Conservation (phyloP, 2,797 vertebrate species). For the Enteromius treurensis region DNA sequence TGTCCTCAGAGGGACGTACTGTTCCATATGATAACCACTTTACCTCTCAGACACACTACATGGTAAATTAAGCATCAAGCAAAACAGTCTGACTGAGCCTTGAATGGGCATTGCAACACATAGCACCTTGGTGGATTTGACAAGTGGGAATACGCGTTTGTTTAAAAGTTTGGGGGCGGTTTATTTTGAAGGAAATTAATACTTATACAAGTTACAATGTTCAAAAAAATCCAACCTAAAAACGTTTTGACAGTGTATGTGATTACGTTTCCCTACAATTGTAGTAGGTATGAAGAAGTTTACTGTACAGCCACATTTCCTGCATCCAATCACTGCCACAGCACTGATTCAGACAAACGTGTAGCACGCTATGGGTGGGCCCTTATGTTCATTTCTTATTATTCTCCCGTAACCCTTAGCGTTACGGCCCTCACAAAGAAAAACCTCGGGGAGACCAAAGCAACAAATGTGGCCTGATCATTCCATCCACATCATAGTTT, state of each 20-base stretch:
- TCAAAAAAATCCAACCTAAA: too few species aligned
- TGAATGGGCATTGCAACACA: constrained; percentile 1
- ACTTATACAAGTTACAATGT: neutral
- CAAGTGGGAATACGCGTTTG: neutral
- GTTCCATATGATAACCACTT: constrained; percentile 5
- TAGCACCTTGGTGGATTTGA: neutral
- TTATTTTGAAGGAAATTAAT: neutral
- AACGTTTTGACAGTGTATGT: neutral
- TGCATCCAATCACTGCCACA: constrained; percentile 41
- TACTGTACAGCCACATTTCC: neutral
- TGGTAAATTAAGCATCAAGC: constrained; percentile 16
- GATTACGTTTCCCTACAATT: neutral
- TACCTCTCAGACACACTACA: constrained; percentile 8
- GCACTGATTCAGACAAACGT: constrained; percentile 21
- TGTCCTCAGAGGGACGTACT: constrained; percentile 4
- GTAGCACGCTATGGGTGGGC: constrained; percentile 21
- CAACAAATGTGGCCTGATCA: constrained; percentile 10
- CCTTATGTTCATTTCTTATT: constrained; percentile 63
- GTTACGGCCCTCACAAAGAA: constrained; percentile 34
- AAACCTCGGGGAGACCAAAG: constrained; percentile 1
- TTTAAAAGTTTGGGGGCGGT: neutral
- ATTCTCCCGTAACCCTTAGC: constrained; percentile 73
- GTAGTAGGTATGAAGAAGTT: neutral
- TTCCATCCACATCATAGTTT: neutral
- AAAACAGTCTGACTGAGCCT: constrained; percentile 10